These are phyloP conservation scores for Chymomyza fuscimana DNA, from an alignment of 2,888 invertebrate genomes.

Conservation along the genomic window DNA sequence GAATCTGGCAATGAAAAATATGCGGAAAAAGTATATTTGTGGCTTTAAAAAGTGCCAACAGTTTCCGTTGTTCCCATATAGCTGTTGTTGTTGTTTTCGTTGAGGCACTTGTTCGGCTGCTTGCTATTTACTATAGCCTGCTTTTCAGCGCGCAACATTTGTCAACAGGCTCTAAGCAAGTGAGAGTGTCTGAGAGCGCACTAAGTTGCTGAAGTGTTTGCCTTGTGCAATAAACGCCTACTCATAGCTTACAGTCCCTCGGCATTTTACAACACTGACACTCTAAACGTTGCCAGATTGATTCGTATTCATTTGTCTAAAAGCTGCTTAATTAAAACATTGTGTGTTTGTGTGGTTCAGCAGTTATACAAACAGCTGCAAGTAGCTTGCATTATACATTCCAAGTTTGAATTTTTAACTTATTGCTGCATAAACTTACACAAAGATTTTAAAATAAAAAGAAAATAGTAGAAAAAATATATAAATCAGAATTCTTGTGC, in stretches of 20 bases:
- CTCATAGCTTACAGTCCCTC: no score
- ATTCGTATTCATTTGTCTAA: not conserved
- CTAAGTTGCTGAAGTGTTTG: not conserved
- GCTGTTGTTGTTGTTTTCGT: not conserved
- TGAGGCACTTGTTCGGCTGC: no score
- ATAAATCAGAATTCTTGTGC: slow-evolving; percentile 29
- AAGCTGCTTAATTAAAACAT: not conserved
- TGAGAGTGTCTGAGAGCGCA: no score
- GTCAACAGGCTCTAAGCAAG: not conserved
- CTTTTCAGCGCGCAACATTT: not conserved
- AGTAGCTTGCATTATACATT: no score
- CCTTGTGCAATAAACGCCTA: no score
- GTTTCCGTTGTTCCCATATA: slow-evolving; percentile 39
- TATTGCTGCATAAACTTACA: no score
- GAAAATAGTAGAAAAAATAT: slow-evolving; percentile 42
- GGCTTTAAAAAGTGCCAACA: slow-evolving; percentile 59
- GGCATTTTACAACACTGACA: not conserved
- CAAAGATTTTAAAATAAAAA: not conserved
- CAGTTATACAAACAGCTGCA: no score
- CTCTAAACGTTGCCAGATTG: not conserved
- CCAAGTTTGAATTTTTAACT: no score
- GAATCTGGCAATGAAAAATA: not conserved
- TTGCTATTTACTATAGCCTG: slow-evolving; percentile 3
- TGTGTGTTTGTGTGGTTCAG: no score
- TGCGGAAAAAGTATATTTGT: slow-evolving; percentile 14